Conservation (phyloP, 2,888 invertebrate genomes). For the Amphipyra tragopoginis region DNA sequence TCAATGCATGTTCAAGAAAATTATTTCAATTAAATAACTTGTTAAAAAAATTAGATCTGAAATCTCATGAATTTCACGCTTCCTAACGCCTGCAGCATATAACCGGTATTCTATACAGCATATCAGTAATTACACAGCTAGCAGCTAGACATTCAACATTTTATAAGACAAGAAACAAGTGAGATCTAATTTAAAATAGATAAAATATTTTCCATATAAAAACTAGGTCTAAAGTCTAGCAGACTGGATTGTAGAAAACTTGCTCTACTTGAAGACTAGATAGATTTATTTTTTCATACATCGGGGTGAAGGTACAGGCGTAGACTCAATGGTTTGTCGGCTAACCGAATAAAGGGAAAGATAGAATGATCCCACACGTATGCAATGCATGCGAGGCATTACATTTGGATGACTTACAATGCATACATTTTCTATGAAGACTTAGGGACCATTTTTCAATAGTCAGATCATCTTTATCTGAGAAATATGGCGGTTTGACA, state of each 20-base stretch:
- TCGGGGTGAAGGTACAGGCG: not conserved
- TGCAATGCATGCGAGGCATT: too few relatives aligned
- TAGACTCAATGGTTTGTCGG: not conserved
- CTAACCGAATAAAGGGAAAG: not conserved
- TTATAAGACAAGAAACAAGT: constrained; percentile 43
- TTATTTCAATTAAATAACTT: too few relatives aligned
- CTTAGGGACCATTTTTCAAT: too few relatives aligned
- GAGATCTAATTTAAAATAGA: constrained; percentile 56
- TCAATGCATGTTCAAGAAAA: not conserved
- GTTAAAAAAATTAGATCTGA: too few relatives aligned
- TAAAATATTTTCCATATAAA: constrained; percentile 47
- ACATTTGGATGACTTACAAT: too few relatives aligned
- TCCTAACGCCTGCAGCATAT: not conserved
- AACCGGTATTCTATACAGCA: constrained; percentile 16
- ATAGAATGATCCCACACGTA: too few relatives aligned
- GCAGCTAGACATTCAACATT: constrained; percentile 34
- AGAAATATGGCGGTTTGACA: too few relatives aligned
- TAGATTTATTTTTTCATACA: constrained; percentile 14
- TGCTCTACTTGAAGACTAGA: constrained; percentile 25
- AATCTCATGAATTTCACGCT: constrained; percentile 9
- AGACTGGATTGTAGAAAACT: constrained; percentile 51
- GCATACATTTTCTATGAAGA: too few relatives aligned
- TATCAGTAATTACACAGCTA: constrained; percentile 30
- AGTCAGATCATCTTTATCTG: too few relatives aligned
- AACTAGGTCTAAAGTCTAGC: constrained; percentile 38